Evolutionary conservation across 1,140 invertebrate genomes (phyloP).

Genomic region (Drosophila ananassae): DNA sequence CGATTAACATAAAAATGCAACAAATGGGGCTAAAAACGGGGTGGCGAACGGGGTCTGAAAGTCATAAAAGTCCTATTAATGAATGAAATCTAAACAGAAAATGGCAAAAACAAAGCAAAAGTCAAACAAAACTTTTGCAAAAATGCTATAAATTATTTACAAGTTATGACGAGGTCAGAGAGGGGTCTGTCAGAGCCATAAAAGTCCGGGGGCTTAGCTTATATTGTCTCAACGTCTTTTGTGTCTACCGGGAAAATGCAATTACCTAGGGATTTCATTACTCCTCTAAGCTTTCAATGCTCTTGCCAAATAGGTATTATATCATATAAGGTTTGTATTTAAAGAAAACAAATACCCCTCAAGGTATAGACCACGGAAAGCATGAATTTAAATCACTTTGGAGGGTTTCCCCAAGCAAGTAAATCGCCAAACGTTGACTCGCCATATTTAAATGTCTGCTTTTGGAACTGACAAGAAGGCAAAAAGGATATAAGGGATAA

Average conservation of each 20-base stretch:
- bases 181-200: slow-evolving; percentile 20
- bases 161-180: slow-evolving; percentile 65
- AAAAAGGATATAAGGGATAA: slow-evolving; percentile 8
- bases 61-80: slow-evolving; percentile 83
- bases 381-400: slow-evolving; percentile 68
- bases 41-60: slow-evolving; percentile 39
- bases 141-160: slow-evolving; percentile 83
- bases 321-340: not conserved
- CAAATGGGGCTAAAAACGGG: slow-evolving; percentile 41
- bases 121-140: slow-evolving; percentile 54
- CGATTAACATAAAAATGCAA: slow-evolving; percentile 83
- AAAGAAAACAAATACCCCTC: slow-evolving; percentile 9
- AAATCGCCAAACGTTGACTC: slow-evolving; percentile 45
- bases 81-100: slow-evolving; percentile 78
- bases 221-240: slow-evolving; percentile 34
- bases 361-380: slow-evolving; percentile 43
- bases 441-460: slow-evolving; percentile 24
- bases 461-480: slow-evolving; percentile 26
- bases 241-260: slow-evolving; percentile 68
- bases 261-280: slow-evolving; percentile 69
- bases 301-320: not conserved
- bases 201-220: slow-evolving; percentile 9
- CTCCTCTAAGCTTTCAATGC: not conserved
- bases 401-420: not conserved
- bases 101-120: slow-evolving; percentile 51